Percentiles rank a stretch among this genome's conserved stretches.
These are phyloP conservation scores for Chloebia gouldiae DNA, from an alignment of 2,113 vertebrate genomes.

Conservation along the genomic window DNA sequence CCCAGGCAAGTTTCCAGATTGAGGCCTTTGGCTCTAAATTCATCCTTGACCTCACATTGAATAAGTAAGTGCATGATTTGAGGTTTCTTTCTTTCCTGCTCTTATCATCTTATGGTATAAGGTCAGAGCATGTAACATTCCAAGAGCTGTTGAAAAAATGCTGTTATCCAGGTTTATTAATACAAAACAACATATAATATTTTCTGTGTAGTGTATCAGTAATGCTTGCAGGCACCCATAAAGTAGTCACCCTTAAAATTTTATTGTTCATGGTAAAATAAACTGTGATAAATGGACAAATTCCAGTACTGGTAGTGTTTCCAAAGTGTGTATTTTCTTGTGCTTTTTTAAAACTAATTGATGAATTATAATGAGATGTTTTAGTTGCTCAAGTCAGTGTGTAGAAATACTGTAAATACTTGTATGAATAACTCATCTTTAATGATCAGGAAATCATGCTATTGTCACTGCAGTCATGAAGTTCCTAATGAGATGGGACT, in stretches of 20 bases:
- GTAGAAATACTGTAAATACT: background rate
- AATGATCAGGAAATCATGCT: background rate
- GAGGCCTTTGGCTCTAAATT: conserved; percentile 93
- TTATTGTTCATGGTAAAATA: background rate
- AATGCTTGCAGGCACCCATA: background rate
- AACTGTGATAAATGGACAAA: background rate
- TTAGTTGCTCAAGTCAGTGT: background rate
- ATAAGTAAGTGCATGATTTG: conserved; percentile 86
- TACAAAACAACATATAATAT: background rate
- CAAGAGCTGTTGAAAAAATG: background rate
- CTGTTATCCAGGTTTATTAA: background rate
- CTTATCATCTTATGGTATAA: background rate
- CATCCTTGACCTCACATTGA: conserved; percentile 92
- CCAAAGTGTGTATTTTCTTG: background rate
- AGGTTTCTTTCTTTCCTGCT: background rate
- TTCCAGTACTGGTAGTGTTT: background rate
- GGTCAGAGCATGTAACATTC: background rate
- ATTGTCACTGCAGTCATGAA: background rate
- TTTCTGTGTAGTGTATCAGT: background rate
- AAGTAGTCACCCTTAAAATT: background rate
- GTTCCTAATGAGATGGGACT: background rate
- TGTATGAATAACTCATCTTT: background rate
- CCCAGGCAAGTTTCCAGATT: conserved; percentile 94
- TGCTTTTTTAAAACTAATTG: background rate
- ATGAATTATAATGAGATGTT: background rate